Conservation (phyloP, 2,888 invertebrate genomes). For the Drosophila setosimentum region DNA sequence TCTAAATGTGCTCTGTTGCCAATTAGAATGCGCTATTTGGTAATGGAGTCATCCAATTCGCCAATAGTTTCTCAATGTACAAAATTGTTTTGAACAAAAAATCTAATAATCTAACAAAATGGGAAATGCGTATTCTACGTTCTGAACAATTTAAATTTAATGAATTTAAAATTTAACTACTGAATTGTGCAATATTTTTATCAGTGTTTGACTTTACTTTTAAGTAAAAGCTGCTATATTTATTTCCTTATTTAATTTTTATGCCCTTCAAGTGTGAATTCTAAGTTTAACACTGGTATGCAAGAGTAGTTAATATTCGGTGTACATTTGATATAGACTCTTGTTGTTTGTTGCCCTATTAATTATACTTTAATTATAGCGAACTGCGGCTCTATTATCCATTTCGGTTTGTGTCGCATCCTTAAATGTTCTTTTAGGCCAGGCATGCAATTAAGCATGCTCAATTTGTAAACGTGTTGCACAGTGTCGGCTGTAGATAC, state of each 20-base stretch:
- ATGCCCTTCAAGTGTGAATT: no score
- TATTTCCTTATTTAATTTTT: not conserved
- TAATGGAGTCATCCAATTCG: not conserved
- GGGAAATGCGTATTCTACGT: not conserved
- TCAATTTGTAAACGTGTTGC: conserved; percentile 14
- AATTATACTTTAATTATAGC: not conserved
- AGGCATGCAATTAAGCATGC: not conserved
- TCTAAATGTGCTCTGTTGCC: not conserved
- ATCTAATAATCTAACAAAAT: no score
- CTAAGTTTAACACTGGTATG: not conserved
- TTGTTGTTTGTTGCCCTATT: not conserved
- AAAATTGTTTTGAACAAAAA: no score
- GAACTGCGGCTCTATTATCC: not conserved
- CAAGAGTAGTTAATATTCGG: not conserved
- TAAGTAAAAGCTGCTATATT: not conserved
- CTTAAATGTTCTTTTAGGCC: conserved; percentile 1
- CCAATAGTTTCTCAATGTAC: no score
- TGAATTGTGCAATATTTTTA: not conserved
- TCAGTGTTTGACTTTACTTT: not conserved
- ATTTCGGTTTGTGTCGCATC: not conserved
- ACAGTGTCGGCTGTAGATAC: conserved; percentile 19
- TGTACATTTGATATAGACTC: not conserved
- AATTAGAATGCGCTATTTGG: not conserved
- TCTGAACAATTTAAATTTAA: not conserved
- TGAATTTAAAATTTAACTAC: not conserved